Conservation (phyloP, 2,797 vertebrate species). For the Mico argentatus region DNA sequence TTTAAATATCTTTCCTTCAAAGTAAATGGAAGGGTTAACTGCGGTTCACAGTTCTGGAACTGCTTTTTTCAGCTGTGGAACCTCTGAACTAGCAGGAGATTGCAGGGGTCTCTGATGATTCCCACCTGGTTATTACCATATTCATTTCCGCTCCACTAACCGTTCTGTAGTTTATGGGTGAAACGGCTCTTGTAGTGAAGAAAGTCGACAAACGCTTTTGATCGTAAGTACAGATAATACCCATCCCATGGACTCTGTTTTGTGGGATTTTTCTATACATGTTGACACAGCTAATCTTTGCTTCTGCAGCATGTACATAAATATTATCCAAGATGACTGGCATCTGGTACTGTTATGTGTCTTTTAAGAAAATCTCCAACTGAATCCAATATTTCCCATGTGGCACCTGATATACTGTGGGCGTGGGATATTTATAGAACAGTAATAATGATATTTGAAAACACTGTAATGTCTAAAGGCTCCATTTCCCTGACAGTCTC, state of each 20-base stretch:
- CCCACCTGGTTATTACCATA: not conserved
- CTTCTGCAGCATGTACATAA: conserved; percentile 55
- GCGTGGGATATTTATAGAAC: conserved; percentile 68
- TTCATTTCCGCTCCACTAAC: conserved; percentile 17
- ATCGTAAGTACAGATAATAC: conserved; percentile 17
- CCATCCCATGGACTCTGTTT: conserved; percentile 20
- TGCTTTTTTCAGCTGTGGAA: not conserved
- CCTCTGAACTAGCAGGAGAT: not conserved
- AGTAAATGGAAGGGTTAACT: not conserved
- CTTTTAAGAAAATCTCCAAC: conserved; percentile 69
- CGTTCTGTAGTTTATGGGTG: not conserved
- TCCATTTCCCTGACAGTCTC: conserved; percentile 46
- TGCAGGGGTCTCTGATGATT: not conserved
- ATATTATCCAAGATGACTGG: conserved; percentile 67
- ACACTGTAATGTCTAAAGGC: conserved; percentile 57
- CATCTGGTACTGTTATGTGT: conserved; percentile 59
- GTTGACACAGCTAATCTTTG: conserved; percentile 72
- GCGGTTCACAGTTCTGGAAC: not conserved
- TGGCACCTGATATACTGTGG: conserved; percentile 69
- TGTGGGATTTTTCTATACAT: conserved; percentile 48
- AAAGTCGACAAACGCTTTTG: conserved; percentile 40
- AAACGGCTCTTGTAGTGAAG: conserved; percentile 41
- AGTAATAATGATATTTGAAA: conserved; percentile 70
- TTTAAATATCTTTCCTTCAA: conserved; percentile 2
- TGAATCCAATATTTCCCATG: conserved; percentile 62